These are phyloP conservation scores for Phymorhynchus buccinoides DNA, from an alignment of 1,140 invertebrate species.

Conservation along the genomic window DNA sequence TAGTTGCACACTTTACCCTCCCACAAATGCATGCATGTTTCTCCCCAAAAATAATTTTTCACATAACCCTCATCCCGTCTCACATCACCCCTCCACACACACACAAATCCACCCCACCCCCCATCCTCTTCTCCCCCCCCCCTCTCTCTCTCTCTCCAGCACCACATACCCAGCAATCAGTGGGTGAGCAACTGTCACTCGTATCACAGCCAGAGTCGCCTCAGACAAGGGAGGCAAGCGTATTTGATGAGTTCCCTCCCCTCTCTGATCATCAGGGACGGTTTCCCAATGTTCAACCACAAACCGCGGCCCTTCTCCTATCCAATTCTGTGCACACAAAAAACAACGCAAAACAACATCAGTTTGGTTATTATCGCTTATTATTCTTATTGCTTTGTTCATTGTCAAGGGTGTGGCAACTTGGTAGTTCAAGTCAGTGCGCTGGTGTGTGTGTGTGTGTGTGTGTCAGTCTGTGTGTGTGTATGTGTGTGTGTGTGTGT, in stretches of 20 bases:
- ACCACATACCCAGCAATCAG: conserved; percentile 15
- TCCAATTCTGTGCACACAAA: neutral
- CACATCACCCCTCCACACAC: neutral
- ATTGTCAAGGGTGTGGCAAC: no score
- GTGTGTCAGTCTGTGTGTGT: neutral
- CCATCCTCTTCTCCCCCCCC: neutral
- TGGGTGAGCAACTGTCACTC: conserved; percentile 2
- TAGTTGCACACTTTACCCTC: no score
- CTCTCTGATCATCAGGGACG: neutral
- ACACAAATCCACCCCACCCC: neutral
- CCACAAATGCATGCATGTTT: no score
- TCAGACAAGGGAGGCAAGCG: neutral
- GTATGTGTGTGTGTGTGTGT: neutral
- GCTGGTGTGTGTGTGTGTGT: neutral
- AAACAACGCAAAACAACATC: neutral
- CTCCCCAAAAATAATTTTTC: no score
- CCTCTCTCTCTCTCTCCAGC: neutral
- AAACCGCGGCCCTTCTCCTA: neutral
- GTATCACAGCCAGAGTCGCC: conserved; percentile 19
- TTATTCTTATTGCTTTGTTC: no score
- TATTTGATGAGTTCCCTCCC: neutral
- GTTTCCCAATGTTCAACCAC: neutral
- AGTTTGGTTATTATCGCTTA: neutral
- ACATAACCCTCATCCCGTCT: neutral
- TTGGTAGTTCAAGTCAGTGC: no score